Conservation (phyloP, 1,140 invertebrate genomes). For the Bombus breviceps region DNA sequence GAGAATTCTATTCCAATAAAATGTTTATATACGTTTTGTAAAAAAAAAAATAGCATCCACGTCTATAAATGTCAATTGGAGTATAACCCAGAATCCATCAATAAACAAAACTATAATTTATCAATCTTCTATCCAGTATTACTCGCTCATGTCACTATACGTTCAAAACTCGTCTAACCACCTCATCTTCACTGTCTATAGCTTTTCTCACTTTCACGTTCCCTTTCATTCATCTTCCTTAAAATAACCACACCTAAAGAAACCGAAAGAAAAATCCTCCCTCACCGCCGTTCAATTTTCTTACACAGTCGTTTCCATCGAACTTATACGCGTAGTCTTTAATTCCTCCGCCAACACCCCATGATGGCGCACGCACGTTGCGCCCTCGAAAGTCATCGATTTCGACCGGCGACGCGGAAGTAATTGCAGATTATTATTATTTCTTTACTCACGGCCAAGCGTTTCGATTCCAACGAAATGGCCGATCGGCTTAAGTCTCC, state of each 20-base stretch:
- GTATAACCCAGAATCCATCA: too few species aligned
- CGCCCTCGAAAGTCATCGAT: conserved; percentile 69
- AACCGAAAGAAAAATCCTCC: neutral
- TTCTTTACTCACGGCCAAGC: conserved; percentile 45
- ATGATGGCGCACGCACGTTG: neutral
- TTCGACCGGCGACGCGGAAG: conserved; percentile 64
- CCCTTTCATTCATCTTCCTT: neutral
- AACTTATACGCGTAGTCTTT: neutral
- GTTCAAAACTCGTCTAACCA: too few species aligned
- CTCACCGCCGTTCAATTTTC: neutral
- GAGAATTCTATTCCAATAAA: too few species aligned
- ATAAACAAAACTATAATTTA: too few species aligned
- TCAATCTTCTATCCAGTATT: too few species aligned
- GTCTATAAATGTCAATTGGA: too few species aligned
- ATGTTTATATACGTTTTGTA: too few species aligned
- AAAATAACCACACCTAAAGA: neutral
- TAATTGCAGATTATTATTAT: conserved; percentile 75
- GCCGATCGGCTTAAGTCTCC: conserved; percentile 35
- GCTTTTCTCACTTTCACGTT: neutral
- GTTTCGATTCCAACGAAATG: conserved; percentile 9
- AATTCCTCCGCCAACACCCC: neutral
- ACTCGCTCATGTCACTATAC: too few species aligned
- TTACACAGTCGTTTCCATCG: neutral
- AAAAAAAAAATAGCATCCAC: too few species aligned
- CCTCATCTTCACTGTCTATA: too few species aligned